A percentile compares a stretch with the other conserved stretches of the same genome.
phyloP scores from a whole-genome alignment of 2,113 vertebrate genomes.

The Beaufortia kweichowensis region DNA sequence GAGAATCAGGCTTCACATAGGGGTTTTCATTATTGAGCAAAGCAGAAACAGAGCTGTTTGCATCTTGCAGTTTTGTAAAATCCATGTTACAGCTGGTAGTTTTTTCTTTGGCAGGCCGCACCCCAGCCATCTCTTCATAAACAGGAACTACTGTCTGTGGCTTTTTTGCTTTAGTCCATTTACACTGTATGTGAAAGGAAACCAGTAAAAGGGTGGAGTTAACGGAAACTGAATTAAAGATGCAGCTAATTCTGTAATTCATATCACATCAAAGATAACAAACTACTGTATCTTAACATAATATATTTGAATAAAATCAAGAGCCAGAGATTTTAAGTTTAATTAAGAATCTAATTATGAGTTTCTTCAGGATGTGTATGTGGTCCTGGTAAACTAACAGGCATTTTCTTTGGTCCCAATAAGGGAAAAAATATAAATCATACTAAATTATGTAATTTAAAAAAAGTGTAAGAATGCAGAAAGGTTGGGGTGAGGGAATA shows the following conservation, averaged over 20 bases:
- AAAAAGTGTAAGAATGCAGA: no score
- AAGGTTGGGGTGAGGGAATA: no score
- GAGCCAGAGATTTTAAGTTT: neutral
- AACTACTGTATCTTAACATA: no score
- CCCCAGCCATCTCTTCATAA: slow-evolving; percentile 74
- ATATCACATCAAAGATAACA: no score
- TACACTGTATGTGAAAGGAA: slow-evolving; percentile 56
- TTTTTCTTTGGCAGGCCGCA: slow-evolving; percentile 42
- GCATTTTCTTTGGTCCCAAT: no score
- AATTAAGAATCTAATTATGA: no score
- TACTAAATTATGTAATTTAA: no score
- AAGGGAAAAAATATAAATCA: no score
- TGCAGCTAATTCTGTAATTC: neutral
- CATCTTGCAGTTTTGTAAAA: slow-evolving; percentile 51
- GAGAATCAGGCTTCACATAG: slow-evolving; percentile 52
- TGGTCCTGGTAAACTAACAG: no score
- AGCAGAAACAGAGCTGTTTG: slow-evolving; percentile 39
- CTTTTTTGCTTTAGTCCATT: slow-evolving; percentile 32
- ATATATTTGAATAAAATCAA: no score
- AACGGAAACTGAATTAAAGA: neutral
- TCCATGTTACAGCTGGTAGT: neutral
- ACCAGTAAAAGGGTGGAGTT: slow-evolving; percentile 29
- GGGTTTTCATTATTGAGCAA: slow-evolving; percentile 56
- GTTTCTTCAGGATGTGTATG: no score
- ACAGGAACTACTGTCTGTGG: slow-evolving; percentile 55